Evolutionary conservation across 2,797 vertebrate species (phyloP).

Genomic region (Hoplostethus mediterraneus): DNA sequence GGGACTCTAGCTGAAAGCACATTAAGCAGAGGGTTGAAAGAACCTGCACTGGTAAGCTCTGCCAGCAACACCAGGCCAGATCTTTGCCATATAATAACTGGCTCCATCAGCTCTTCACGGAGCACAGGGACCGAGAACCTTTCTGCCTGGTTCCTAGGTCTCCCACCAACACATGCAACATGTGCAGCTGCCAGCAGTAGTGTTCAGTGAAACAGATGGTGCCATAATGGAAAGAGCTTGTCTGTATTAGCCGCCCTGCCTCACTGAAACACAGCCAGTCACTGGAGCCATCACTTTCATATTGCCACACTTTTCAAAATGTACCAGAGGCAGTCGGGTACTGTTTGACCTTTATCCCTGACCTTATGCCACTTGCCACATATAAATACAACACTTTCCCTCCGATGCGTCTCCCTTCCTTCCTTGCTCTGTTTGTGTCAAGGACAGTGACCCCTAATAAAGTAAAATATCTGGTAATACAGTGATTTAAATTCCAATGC

Average conservation of each 20-base stretch:
- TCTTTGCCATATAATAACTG: conserved; percentile 57
- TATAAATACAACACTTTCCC: conserved; percentile 21
- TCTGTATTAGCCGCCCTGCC: conserved; percentile 76
- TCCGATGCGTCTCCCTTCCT: background rate
- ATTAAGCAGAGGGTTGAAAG: conserved; percentile 33
- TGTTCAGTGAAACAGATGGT: conserved; percentile 79
- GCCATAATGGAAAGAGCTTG: conserved; percentile 79
- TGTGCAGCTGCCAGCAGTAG: conserved; percentile 72
- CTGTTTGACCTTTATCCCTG: conserved; percentile 49
- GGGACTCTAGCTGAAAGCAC: conserved; percentile 13
- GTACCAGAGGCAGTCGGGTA: conserved; percentile 29
- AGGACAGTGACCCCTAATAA: background rate
- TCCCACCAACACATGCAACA: conserved; percentile 63
- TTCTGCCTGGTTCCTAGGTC: conserved; percentile 63
- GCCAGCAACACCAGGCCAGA: conserved; percentile 41
- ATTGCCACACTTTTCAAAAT: conserved; percentile 55
- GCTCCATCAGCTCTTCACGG: conserved; percentile 54
- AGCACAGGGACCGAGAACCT: conserved; percentile 52
- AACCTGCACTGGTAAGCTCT: conserved; percentile 45
- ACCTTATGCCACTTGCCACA: conserved; percentile 11
- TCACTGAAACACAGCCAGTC: conserved; percentile 64
- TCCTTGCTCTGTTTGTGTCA: background rate
- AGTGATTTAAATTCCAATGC: background rate
- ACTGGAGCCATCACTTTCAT: conserved; percentile 61
- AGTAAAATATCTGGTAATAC: background rate